These are phyloP conservation scores for Alcedo atthis DNA, from an alignment of 2,797 vertebrate genomes.

Conservation along the genomic window DNA sequence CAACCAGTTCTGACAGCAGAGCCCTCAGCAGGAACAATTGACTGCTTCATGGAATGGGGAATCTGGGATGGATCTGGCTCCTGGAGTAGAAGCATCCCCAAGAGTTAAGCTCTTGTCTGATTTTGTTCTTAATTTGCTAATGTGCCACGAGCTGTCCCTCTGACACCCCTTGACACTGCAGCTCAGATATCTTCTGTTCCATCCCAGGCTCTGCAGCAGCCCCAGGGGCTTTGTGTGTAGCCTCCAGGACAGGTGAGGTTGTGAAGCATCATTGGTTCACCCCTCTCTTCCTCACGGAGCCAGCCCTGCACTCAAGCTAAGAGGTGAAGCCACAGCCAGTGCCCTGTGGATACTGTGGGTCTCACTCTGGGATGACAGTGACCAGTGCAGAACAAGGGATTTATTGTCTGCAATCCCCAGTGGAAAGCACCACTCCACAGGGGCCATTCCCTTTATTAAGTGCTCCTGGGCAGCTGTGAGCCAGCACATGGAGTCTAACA, in stretches of 20 bases:
- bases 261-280: not conserved
- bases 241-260: not conserved
- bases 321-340: not conserved
- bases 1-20: not conserved
- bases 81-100: not conserved
- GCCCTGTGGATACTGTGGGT: not conserved
- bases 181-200: not conserved
- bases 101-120: not conserved
- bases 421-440: not conserved
- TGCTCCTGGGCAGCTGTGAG: not conserved
- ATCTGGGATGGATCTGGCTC: not conserved
- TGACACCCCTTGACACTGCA: not conserved
- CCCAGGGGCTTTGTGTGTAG: not conserved
- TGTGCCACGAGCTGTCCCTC: not conserved
- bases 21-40: not conserved
- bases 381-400: not conserved
- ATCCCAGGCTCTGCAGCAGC: not conserved
- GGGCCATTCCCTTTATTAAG: too few relatives aligned
- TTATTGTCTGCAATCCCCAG: too few relatives aligned
- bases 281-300: not conserved
- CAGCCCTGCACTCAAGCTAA: not conserved
- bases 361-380: not conserved
- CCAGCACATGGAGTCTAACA: not conserved
- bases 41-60: not conserved
- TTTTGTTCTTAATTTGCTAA: not conserved